Percentiles rank a stretch among this genome's conserved stretches.
Evolutionary conservation across 2,797 vertebrate species (phyloP).

Genomic region (Hypotaenidia okinawae): DNA sequence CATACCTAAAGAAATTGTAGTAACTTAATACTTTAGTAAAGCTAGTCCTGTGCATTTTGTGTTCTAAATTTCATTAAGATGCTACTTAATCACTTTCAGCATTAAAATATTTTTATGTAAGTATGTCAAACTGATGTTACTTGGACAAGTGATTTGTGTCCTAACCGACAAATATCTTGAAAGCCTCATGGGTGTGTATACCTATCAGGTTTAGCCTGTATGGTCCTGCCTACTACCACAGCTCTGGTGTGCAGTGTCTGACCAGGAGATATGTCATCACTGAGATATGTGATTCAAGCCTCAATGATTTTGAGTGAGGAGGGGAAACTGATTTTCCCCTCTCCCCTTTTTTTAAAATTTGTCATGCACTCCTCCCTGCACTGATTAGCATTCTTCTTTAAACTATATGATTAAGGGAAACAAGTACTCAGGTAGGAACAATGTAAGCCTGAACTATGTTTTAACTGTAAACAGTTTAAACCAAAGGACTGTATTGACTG

Average conservation of each 20-base stretch:
- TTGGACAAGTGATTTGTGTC: background rate
- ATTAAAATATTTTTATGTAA: background rate
- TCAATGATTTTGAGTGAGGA: background rate
- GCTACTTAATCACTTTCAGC: background rate
- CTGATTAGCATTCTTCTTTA: background rate
- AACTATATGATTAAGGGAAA: background rate
- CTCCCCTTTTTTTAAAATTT: background rate
- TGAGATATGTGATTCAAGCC: background rate
- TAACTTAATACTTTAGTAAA: background rate
- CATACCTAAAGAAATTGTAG: background rate
- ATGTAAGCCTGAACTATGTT: background rate
- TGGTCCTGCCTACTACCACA: fast-evolving
- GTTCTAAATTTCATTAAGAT: background rate
- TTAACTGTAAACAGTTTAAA: background rate
- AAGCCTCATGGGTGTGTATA: background rate
- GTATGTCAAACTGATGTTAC: background rate
- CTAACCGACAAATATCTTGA: background rate
- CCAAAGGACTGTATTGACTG: background rate
- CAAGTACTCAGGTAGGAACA: background rate
- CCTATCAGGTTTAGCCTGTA: fast-evolving
- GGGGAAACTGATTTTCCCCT: background rate
- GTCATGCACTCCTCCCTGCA: background rate
- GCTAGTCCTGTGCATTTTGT: background rate
- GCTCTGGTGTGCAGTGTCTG: background rate
- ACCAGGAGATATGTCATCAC: background rate